phyloP scores from a whole-genome alignment of 2,797 vertebrate genomes.

The Triplophysa yarkandensis region DNA sequence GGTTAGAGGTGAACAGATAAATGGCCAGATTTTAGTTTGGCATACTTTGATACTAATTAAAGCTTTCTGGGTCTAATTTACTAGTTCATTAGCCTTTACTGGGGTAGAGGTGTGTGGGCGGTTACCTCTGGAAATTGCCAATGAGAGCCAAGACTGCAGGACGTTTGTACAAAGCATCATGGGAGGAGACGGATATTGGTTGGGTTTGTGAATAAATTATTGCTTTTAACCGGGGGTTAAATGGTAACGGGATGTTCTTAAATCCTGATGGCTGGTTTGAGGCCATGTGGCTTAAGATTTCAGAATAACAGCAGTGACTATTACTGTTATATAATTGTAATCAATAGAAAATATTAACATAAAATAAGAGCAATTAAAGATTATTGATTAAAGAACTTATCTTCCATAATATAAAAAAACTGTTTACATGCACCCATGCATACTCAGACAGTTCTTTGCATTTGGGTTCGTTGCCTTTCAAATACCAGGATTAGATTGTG shows the following conservation, averaged over 20 bases:
- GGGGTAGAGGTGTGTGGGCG: slow-evolving; percentile 43
- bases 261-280: not conserved
- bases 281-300: not conserved
- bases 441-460: no score
- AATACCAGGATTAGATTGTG: no score
- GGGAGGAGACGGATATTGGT: slow-evolving; percentile 25
- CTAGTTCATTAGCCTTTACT: slow-evolving; percentile 60
- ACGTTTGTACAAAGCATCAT: slow-evolving; percentile 42
- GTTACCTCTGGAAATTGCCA: slow-evolving; percentile 47
- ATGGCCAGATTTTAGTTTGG: slow-evolving; percentile 64
- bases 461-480: no score
- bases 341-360: no score
- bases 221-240: not conserved
- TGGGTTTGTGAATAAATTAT: not conserved
- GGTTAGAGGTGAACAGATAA: slow-evolving; percentile 62
- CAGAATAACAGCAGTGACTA: no score
- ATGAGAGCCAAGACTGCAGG: slow-evolving; percentile 30
- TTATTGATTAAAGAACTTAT: no score
- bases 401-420: no score
- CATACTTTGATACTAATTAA: slow-evolving; percentile 71
- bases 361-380: no score
- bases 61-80: slow-evolving; percentile 70
- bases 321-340: no score
- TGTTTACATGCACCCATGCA: no score
- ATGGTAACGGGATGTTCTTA: not conserved